phyloP scores from a whole-genome alignment of 2,113 vertebrate genomes.

The Psilopsiagon aurifrons region DNA sequence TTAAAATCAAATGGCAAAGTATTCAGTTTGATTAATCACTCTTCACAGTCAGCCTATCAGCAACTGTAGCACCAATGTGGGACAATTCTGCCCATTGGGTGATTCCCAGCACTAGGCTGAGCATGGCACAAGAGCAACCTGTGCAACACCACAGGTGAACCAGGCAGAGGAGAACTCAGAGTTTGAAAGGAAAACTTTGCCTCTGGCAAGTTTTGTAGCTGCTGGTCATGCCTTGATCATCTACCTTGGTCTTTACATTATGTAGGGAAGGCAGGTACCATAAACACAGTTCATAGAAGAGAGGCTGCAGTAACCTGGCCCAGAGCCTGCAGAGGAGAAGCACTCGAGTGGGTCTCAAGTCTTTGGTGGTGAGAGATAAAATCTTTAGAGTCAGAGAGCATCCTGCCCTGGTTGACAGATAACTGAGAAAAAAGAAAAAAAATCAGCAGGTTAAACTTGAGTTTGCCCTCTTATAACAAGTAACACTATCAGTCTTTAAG shows the following conservation, averaged over 20 bases:
- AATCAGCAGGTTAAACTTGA: background rate
- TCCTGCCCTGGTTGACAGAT: background rate
- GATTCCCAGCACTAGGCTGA: background rate
- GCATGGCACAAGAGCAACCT: background rate
- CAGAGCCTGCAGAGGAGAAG: background rate
- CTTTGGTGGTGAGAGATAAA: background rate
- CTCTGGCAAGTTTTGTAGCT: background rate
- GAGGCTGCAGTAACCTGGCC: background rate
- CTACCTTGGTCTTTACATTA: background rate
- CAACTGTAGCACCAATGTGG: fast-evolving
- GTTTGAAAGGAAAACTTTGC: background rate
- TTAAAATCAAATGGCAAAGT: background rate
- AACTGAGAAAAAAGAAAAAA: background rate
- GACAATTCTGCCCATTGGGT: background rate
- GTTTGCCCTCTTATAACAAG: background rate
- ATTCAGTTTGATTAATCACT: background rate
- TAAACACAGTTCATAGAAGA: background rate
- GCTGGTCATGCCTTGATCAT: fast-evolving
- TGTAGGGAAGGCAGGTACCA: background rate
- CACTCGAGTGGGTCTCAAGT: fast-evolving
- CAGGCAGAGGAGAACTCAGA: background rate
- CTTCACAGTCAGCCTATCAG: background rate
- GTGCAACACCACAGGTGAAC: background rate
- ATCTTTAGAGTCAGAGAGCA: background rate
- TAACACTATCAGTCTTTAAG: background rate